Evolutionary conservation across 2,888 invertebrate species (phyloP).

Genomic region (Coelopa pilipes): DNA sequence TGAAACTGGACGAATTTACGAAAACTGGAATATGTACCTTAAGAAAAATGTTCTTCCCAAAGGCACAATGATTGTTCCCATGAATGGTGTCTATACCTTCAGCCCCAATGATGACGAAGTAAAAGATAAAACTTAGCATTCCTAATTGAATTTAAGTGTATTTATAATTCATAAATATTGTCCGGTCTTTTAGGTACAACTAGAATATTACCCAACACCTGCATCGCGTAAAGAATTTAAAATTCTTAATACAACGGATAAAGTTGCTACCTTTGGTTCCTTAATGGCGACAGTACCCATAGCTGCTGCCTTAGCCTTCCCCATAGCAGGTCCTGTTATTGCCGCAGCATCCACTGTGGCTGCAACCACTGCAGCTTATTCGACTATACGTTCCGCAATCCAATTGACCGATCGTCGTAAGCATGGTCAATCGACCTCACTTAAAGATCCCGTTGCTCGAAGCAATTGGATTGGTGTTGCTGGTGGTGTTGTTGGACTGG

Average conservation of each 20-base stretch:
- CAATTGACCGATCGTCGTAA: slow-evolving; percentile 52
- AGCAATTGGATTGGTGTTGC: slow-evolving; percentile 54
- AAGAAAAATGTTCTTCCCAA: slow-evolving; percentile 65
- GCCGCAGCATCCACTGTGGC: slow-evolving; percentile 48
- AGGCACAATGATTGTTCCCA: slow-evolving; percentile 67
- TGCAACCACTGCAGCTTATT: slow-evolving; percentile 50
- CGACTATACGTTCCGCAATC: slow-evolving; percentile 51
- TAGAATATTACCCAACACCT: slow-evolving; percentile 53
- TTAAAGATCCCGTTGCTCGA: slow-evolving; percentile 54
- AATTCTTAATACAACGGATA: slow-evolving; percentile 49
- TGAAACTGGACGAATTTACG: slow-evolving; percentile 67
- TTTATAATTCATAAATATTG: background rate
- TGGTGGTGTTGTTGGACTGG: slow-evolving; percentile 51
- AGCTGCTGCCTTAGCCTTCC: slow-evolving; percentile 42
- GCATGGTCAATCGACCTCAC: slow-evolving; percentile 57
- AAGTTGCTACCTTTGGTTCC: slow-evolving; percentile 50
- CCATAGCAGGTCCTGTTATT: slow-evolving; percentile 51
- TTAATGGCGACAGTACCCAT: slow-evolving; percentile 45
- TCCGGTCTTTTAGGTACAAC: slow-evolving; percentile 42
- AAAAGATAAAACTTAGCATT: background rate
- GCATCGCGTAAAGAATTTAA: slow-evolving; percentile 42
- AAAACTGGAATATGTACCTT: slow-evolving; percentile 67
- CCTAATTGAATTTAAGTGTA: background rate
- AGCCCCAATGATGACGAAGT: slow-evolving; percentile 37
- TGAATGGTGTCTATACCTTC: slow-evolving; percentile 63